Conservation (phyloP, 2,113 vertebrate genomes). For the Poeciliopsis occidentalis region DNA sequence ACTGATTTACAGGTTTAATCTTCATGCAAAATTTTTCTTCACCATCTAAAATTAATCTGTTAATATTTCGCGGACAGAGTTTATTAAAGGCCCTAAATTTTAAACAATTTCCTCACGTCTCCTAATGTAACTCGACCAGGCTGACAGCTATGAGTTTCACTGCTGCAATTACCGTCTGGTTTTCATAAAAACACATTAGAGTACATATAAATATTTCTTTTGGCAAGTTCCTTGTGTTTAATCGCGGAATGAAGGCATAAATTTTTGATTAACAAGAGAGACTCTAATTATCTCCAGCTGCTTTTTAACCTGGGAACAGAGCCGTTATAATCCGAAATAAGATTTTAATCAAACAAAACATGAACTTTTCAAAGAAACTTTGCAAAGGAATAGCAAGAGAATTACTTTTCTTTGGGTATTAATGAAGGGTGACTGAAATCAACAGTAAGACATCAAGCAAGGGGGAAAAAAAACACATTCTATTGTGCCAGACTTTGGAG, state of each 20-base stretch:
- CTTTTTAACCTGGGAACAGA: conserved; percentile 23
- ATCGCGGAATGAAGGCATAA: conserved; percentile 31
- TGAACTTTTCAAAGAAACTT: not conserved
- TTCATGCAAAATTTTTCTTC: conserved; percentile 44
- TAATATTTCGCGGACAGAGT: conserved; percentile 59
- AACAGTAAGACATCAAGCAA: not conserved
- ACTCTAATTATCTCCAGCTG: conserved; percentile 31
- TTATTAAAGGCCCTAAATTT: conserved; percentile 62
- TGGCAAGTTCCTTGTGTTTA: conserved; percentile 23
- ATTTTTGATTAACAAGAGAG: conserved; percentile 28
- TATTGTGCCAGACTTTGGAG: not conserved
- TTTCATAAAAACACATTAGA: conserved; percentile 3
- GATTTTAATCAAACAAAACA: conserved; percentile 16
- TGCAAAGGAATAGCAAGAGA: not conserved
- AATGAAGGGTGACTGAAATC: not conserved
- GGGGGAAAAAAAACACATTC: not conserved
- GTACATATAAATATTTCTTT: conserved; percentile 16
- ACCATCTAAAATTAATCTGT: conserved; percentile 49
- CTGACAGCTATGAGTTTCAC: conserved; percentile 24
- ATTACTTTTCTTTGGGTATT: not conserved
- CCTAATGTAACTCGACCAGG: conserved; percentile 47
- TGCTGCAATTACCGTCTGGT: conserved; percentile 10
- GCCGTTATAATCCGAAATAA: conserved; percentile 2
- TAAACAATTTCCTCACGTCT: conserved; percentile 28
- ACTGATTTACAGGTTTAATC: conserved; percentile 64